phyloP scores from a whole-genome alignment of 2,113 vertebrate genomes.

The Pristiophorus japonicus region DNA sequence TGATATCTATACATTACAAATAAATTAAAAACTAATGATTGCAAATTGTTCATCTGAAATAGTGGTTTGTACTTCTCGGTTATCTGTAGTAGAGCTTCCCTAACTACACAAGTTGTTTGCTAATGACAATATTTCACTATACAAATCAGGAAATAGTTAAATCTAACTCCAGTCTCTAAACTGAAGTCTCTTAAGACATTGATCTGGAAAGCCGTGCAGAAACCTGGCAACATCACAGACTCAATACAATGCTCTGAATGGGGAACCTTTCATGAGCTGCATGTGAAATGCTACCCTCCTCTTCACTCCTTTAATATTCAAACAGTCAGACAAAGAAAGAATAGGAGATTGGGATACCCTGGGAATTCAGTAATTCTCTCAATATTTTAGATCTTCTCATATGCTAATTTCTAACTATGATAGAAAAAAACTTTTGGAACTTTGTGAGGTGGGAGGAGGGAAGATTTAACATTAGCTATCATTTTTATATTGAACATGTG shows the following conservation, averaged over 20 bases:
- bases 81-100: neutral
- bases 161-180: neutral
- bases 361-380: constrained; percentile 6
- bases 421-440: constrained; percentile 1
- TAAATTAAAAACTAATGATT: neutral
- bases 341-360: neutral
- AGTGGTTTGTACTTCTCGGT: neutral
- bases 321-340: constrained; percentile 22
- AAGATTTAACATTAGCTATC: neutral
- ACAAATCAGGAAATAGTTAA: constrained; percentile 19
- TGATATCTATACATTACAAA: neutral
- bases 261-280: constrained; percentile 29
- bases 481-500: neutral
- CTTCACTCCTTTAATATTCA: constrained; percentile 37
- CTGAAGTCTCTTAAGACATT: constrained; percentile 10
- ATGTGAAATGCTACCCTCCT: constrained; percentile 34
- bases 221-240: constrained; percentile 22
- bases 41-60: neutral
- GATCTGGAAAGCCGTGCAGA: constrained; percentile 3
- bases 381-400: constrained; percentile 10
- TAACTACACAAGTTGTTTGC: neutral
- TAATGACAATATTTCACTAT: neutral
- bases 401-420: neutral
- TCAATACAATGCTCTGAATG: constrained; percentile 35
- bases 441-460: neutral